Evolutionary conservation across 2,888 invertebrate species (phyloP), one percentile per base, ranked within the genome.

Genomic region (Clostera curtula): DNA sequence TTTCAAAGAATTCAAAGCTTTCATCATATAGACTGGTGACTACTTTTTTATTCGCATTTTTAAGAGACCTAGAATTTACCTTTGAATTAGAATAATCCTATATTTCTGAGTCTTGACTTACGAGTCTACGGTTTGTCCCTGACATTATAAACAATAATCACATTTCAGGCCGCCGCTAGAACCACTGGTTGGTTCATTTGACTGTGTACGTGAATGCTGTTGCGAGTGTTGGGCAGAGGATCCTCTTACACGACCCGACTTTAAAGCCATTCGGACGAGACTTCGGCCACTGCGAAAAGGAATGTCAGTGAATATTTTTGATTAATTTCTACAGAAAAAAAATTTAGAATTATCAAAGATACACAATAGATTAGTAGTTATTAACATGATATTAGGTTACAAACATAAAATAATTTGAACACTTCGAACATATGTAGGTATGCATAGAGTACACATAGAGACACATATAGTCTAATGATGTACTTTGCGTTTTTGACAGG

Each of bases 201-300:
- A 95, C 62, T 96, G 93, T 57, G 92, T 96, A 3, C 86, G 92
- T 6, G 93, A 95, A 35, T 93, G 94, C 53, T 80, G 96, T 48
- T 80, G 87, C n/a, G 93, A 94, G 51, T 95, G 96, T 59, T 97
- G 96, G 96, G 73, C 87, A 0, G 96, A 96, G 64, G 88, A 89
- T 31, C 88, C 95, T 0, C 89, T 91, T 4, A 79, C 87, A 5
- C 83, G 97, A 2, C 96, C 95, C 0, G 96, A 96, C 62, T 95
- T 96, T 58, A 93, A 94, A 59, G 85, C 88, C 9, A 89, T 97
- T 30, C 86, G 95, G 14, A 87, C 91, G 9, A 88, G 90, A 44
- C 72, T 97, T 15, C 86, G 96, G 19, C 94, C 94, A 0, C 80
- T 97, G 31, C 83, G 93, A 28, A 92, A 95, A 64, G 96, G 96